phyloP scores from a whole-genome alignment of 2,797 vertebrate genomes.

The Onychomys torridus region DNA sequence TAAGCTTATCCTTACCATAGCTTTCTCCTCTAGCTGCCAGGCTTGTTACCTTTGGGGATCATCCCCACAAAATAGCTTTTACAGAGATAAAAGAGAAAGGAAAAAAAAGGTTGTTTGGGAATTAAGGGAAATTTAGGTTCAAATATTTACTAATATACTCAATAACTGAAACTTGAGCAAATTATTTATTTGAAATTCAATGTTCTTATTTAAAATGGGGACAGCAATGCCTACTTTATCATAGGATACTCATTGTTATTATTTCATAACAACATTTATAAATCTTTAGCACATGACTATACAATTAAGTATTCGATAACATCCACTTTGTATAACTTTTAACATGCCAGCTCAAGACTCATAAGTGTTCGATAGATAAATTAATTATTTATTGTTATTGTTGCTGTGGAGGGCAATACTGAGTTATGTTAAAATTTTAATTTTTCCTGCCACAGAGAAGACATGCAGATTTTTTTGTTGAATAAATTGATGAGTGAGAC shows the following conservation, averaged over 20 bases:
- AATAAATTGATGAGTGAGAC: background rate
- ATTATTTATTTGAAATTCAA: background rate
- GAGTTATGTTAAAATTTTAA: constrained; percentile 17
- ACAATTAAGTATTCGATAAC: background rate
- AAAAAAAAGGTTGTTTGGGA: background rate
- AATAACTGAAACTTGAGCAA: background rate
- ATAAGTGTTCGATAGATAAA: background rate
- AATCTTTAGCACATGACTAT: background rate
- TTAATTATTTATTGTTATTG: background rate
- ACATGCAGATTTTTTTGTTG: background rate
- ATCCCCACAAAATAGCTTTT: background rate
- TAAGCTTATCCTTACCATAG: background rate
- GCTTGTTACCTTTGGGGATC: background rate
- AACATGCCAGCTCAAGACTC: background rate
- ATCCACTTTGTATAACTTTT: background rate
- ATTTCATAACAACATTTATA: background rate
- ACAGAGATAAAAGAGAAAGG: background rate
- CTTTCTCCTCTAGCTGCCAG: background rate
- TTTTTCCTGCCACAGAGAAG: background rate
- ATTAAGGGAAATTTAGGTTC: background rate
- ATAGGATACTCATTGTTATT: background rate
- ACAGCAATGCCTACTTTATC: background rate
- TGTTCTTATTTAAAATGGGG: background rate
- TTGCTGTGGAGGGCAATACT: background rate
- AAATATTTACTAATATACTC: background rate